Percentiles rank a stretch among this genome's conserved stretches.
These are phyloP conservation scores for Aix galericulata DNA, from an alignment of 2,113 vertebrate genomes.

Conservation along the genomic window DNA sequence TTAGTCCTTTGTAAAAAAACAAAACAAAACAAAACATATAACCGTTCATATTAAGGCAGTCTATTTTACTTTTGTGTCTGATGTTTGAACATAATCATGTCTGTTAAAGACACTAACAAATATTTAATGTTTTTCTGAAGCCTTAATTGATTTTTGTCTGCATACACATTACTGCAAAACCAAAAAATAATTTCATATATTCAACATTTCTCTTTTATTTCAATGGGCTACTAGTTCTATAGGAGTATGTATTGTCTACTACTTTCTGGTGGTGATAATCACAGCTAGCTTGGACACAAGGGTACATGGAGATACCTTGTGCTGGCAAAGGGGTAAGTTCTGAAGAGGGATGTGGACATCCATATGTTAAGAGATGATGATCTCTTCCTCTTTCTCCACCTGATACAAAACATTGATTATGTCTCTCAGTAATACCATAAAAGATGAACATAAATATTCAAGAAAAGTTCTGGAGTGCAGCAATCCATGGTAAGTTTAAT, in stretches of 20 bases:
- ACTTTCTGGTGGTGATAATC: not conserved
- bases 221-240: not conserved
- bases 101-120: not conserved
- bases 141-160: not conserved
- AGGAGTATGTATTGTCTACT: not conserved
- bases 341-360: not conserved
- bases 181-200: not conserved
- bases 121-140: not conserved
- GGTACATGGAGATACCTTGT: not conserved
- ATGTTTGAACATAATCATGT: not conserved
- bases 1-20: not conserved
- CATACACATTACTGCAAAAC: not conserved
- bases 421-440: not conserved
- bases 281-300: not conserved
- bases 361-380: not conserved
- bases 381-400: rapidly evolving
- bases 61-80: not conserved
- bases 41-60: not conserved
- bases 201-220: not conserved
- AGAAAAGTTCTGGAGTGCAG: not conserved
- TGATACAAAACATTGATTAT: not conserved
- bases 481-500: not conserved
- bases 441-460: not conserved
- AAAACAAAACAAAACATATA: not conserved
- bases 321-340: not conserved